A percentile compares a stretch with the other conserved stretches of the same genome.
phyloP scores from a whole-genome alignment of 2,113 vertebrate species.

The Cebus imitator region DNA sequence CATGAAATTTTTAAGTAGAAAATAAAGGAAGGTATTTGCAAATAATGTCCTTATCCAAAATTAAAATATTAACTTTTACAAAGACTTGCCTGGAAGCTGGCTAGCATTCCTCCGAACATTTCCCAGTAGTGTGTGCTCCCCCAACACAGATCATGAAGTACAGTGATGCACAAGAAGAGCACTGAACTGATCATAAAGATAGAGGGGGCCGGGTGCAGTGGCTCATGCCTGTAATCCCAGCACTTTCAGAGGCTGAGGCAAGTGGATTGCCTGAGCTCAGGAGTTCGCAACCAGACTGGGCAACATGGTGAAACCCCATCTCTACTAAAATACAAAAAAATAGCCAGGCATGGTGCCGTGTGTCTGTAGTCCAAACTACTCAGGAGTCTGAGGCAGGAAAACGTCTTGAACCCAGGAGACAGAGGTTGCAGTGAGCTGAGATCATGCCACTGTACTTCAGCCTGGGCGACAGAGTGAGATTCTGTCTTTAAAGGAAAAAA shows the following conservation, averaged over 20 bases:
- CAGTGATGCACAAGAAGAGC: neutral
- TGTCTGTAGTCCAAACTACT: neutral
- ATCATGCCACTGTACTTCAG: neutral
- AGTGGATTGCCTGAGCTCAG: too few relatives aligned
- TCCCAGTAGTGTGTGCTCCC: neutral
- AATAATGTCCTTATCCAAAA: conserved; percentile 5
- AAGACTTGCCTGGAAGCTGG: neutral
- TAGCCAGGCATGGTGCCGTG: neutral
- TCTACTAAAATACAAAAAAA: neutral
- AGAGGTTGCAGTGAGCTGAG: neutral
- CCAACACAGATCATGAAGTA: neutral
- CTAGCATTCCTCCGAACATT: neutral
- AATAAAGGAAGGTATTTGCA: neutral
- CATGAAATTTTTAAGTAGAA: neutral
- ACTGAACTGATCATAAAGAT: neutral
- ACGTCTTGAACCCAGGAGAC: neutral
- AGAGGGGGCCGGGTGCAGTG: neutral
- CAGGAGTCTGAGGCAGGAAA: neutral
- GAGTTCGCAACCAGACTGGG: neutral
- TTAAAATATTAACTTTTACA: neutral
- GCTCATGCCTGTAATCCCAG: too few relatives aligned
- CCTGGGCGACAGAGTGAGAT: neutral
- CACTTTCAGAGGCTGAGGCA: too few relatives aligned
- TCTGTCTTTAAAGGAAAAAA: neutral
- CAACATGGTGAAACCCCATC: neutral